A percentile compares a stretch with the other conserved stretches of the same genome.
These are phyloP conservation scores for Amblyjoppa proteus DNA, from an alignment of 2,888 invertebrate genomes.

Conservation along the genomic window DNA sequence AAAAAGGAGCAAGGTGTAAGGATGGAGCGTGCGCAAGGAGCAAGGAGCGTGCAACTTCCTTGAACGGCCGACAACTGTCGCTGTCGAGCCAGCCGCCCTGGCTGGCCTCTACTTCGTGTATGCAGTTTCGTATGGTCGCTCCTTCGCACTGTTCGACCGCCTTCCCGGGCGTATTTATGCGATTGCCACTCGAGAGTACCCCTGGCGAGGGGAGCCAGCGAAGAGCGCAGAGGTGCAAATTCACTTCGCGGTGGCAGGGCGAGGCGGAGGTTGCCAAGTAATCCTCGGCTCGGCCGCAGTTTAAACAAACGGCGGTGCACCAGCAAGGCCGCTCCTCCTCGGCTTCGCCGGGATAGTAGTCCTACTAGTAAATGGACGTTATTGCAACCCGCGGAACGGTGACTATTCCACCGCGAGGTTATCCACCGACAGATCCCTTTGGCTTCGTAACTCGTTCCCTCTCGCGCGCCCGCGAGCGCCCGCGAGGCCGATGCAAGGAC, in stretches of 20 bases:
- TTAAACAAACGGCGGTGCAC: conserved; percentile 57
- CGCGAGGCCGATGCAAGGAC: conserved; percentile 44
- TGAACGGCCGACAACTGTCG: not conserved
- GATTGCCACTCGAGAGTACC: conserved; percentile 49
- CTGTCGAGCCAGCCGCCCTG: not conserved
- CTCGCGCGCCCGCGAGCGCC: not conserved
- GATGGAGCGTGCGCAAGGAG: not conserved
- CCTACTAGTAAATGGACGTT: conserved; percentile 63
- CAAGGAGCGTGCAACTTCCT: not conserved
- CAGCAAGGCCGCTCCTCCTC: conserved; percentile 61
- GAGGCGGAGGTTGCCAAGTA: conserved; percentile 59
- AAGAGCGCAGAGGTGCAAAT: conserved; percentile 43
- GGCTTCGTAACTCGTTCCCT: conserved; percentile 66
- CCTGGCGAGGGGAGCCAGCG: conserved; percentile 25
- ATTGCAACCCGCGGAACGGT: conserved; percentile 71
- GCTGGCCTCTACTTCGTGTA: conserved; percentile 19
- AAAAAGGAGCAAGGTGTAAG: not conserved
- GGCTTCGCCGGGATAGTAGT: conserved; percentile 10
- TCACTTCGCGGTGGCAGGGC: conserved; percentile 43
- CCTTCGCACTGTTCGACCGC: conserved; percentile 52
- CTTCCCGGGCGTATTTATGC: conserved; percentile 60
- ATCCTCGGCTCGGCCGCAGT: conserved; percentile 55
- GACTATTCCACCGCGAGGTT: conserved; percentile 71
- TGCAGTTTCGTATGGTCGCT: conserved; percentile 40
- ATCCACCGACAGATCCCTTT: conserved; percentile 72